Evolutionary conservation across 2,113 vertebrate genomes (phyloP), one percentile per base, ranked within the genome.

Genomic region (Dicrurus megarhynchus): DNA sequence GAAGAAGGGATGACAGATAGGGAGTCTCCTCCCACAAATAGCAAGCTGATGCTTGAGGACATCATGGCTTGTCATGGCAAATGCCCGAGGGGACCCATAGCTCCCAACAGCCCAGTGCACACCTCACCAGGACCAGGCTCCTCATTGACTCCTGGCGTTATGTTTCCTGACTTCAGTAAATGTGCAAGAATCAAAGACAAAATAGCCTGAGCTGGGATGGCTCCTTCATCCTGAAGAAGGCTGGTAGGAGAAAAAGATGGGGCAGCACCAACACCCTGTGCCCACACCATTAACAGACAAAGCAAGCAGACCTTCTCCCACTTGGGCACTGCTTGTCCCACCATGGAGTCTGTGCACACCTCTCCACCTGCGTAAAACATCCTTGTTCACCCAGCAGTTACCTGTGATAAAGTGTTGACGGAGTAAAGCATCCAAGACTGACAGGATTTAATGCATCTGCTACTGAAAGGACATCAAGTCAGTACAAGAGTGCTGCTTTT

Each of bases 401-500:
- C 22, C 41, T 33, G 28, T 15, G 9, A 28, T 23, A 30, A 77
- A 52, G 21, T 3, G 0, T 8, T 61, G n/a, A 6, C 22, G 27
- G 14, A 28, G 9, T 59, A 70, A 42, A 78, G 39, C 37, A 12
- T 14, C 9, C 4, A 4, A 56, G 33, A 55, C 8, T 11, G 65
- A 10, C 0, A 1, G 17, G 49, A 76, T 47, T 50, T 42, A 20
- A 19, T 24, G 49, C 14, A 42, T 20, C 35, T 60, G 30, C 52
- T 44, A 39, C 67, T 57, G 30, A 78, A 50, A 0, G 1, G 16
- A 42, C 6, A 13, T 4, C 0, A 2, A 57, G 10, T 28, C 1
- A 1, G 28, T 13, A 55, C 49, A 39, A 27, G 24, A 37, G 7
- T 5, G 10, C 37, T 50, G 39, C 9, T 37, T 65, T 74, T 16